These are phyloP conservation scores for Cotesia congregata DNA, from an alignment of 2,888 invertebrate genomes.

Conservation along the genomic window DNA sequence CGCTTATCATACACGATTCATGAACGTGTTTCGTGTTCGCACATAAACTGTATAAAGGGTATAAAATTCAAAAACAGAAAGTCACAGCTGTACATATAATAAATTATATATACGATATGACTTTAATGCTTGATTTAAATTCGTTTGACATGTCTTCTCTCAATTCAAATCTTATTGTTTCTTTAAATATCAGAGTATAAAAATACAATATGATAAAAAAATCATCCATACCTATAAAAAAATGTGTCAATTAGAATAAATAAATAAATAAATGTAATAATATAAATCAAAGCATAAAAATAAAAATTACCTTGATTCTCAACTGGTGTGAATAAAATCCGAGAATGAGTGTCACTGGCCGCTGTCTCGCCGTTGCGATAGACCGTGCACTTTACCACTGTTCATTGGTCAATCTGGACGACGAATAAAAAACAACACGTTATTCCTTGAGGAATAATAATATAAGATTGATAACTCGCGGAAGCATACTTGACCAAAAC, in stretches of 20 bases:
- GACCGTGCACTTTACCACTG: conserved; percentile 52
- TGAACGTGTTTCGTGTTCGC: conserved; percentile 45
- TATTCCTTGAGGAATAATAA: conserved; percentile 28
- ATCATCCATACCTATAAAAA: neutral
- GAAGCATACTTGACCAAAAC: conserved; percentile 21
- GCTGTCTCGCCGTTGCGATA: conserved; percentile 47
- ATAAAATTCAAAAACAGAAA: conserved; percentile 9
- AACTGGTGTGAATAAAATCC: conserved; percentile 32
- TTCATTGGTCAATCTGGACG: conserved; percentile 50
- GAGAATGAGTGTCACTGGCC: conserved; percentile 50
- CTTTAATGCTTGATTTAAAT: neutral
- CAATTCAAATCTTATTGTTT: neutral
- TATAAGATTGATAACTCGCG: conserved; percentile 17
- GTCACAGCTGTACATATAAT: neutral
- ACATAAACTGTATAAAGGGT: conserved; percentile 21
- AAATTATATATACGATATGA: neutral
- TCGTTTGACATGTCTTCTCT: neutral
- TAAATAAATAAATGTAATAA: neutral
- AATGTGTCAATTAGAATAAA: neutral
- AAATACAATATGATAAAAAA: neutral
- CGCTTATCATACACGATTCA: conserved; percentile 47
- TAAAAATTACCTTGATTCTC: conserved; percentile 43
- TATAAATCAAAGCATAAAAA: neutral
- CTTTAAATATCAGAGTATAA: neutral
- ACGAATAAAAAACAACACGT: conserved; percentile 37